Base-by-base conservation (phyloP, 2,113 vertebrate genomes). In the Sorex araneus region DNA sequence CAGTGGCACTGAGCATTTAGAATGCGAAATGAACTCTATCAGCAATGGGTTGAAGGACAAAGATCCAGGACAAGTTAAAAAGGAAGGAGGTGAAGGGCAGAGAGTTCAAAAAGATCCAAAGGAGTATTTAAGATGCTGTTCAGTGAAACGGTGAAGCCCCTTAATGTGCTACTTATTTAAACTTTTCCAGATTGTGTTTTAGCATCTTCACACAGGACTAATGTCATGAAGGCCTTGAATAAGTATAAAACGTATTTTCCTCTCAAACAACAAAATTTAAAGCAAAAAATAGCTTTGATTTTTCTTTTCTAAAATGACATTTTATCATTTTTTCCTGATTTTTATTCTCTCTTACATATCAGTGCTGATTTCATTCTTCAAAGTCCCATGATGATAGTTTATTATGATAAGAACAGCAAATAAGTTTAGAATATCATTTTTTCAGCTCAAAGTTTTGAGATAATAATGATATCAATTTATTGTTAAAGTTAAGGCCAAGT, bases 401-500 rank as follows among this genome's bases (percentile, higher is more conserved):
- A 71, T 54, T 0, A 60, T 69, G 91, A 81, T 45, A 84, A 93
- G 89, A 94, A 23, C 8, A 21, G 3, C n/a, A 69, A 80, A 73
- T 76, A 91, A 73, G 11, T 66, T 73, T 64, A 93, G 34, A 80
- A 90, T 95, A 92, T 69, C 40, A 82, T 12, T 67, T 84, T 92
- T 96, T 85, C 47, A 94, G 84, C 92, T 95, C 85, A 90, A 96
- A 92, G 87, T 79, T 94, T 47, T 76, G n/a, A 1, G 7, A 79
- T 82, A 73, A 40, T 80, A 95, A 86, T 27, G 64, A 97, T 93
- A 87, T n/a, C 6, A 67, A 93, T 34, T 73, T 47, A 74, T 81
- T 94, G 85, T n/a, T n/a, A 94, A 96, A 77, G 71, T 82, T 60
- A 60, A 19, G 19, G 15, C 18, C 57, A 60, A 60, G 57, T 60